A percentile compares a stretch with the other conserved stretches of the same genome.
phyloP scores from a whole-genome alignment of 2,888 invertebrate species.

The Stenotaenia linearis region DNA sequence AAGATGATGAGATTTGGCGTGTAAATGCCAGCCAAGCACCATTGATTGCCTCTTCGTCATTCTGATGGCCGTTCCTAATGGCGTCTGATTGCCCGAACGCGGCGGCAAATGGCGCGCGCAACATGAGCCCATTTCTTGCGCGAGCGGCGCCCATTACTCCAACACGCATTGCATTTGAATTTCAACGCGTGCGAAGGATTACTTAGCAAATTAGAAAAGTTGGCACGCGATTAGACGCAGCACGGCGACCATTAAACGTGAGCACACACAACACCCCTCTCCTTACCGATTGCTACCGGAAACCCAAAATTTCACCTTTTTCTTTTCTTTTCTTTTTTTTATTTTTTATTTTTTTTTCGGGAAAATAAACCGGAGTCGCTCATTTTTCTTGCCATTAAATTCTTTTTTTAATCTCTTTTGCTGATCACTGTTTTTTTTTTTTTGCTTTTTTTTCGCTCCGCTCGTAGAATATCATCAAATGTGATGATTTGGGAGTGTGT shows the following conservation, averaged over 20 bases:
- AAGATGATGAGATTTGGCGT: constrained; percentile 38
- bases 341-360: too few relatives aligned
- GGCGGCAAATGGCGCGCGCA: constrained; percentile 31
- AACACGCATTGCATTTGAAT: constrained; percentile 38
- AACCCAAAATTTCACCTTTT: neutral
- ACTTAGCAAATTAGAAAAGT: constrained; percentile 34
- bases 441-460: too few relatives aligned
- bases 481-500: too few relatives aligned
- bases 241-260: constrained; percentile 1
- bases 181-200: constrained; percentile 35
- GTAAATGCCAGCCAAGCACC: constrained; percentile 36
- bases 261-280: neutral
- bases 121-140: constrained; percentile 34
- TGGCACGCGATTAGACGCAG: constrained; percentile 19
- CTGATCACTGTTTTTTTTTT: too few relatives aligned
- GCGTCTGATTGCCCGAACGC: constrained; percentile 33
- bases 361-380: too few relatives aligned
- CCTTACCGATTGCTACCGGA: neutral
- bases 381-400: too few relatives aligned
- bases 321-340: neutral
- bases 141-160: constrained; percentile 36
- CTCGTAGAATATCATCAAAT: too few relatives aligned
- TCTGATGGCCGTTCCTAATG: constrained; percentile 35
- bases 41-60: constrained; percentile 37
- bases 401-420: too few relatives aligned